A percentile compares a stretch with the other conserved stretches of the same genome.
Evolutionary conservation across 2,113 vertebrate genomes (phyloP).

Genomic region (Oriolus oriolus): DNA sequence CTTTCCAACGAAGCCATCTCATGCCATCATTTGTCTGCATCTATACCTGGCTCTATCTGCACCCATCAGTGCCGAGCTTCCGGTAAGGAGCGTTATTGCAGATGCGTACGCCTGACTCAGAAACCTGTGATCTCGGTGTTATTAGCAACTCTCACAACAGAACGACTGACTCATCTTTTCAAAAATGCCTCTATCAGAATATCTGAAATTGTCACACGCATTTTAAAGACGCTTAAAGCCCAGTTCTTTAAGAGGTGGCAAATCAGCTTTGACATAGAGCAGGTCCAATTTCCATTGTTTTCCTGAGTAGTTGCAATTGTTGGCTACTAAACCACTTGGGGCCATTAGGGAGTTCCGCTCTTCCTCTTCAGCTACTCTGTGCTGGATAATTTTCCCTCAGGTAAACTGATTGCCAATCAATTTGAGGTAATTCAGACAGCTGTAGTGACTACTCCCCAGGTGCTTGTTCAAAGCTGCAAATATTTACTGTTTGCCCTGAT

Average conservation of each 20-base stretch:
- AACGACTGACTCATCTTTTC: neutral
- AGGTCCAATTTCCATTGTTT: neutral
- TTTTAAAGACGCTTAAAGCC: neutral
- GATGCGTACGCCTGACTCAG: slow-evolving; percentile 18
- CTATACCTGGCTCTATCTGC: neutral
- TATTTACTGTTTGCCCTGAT: neutral
- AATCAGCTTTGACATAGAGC: neutral
- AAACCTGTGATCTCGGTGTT: neutral
- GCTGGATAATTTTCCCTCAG: neutral
- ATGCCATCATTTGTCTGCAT: neutral
- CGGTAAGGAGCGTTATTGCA: neutral
- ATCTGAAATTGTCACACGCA: neutral
- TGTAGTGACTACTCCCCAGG: neutral
- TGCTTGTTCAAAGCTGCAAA: neutral
- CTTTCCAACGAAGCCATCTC: neutral
- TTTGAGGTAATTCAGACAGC: neutral
- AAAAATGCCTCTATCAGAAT: neutral
- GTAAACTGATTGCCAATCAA: slow-evolving; percentile 6
- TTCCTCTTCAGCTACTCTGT: neutral
- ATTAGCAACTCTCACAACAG: neutral
- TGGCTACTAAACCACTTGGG: neutral
- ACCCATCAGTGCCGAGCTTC: neutral
- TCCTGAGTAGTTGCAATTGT: neutral
- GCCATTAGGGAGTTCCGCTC: neutral
- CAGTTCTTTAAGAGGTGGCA: neutral